Percentiles rank a stretch among this genome's conserved stretches.
Evolutionary conservation across 2,888 invertebrate species (phyloP).

Genomic region (Xylota sylvarum): DNA sequence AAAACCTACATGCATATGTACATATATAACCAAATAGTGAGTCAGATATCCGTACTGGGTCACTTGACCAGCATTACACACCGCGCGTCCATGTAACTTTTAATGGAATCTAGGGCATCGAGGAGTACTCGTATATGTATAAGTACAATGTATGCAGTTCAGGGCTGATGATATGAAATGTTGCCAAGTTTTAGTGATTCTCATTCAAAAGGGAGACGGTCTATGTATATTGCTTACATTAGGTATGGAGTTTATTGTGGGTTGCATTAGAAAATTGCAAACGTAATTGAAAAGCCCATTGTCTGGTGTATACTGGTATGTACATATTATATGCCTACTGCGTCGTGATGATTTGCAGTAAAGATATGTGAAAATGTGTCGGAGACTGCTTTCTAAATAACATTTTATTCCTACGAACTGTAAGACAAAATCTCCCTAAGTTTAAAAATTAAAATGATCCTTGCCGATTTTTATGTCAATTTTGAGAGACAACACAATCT

Average conservation of each 20-base stretch:
- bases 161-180: background rate
- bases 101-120: conserved; percentile 41
- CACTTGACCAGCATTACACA: conserved; percentile 37
- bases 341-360: too few relatives aligned
- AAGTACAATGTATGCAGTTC: conserved; percentile 9
- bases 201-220: background rate
- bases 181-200: conserved; percentile 8
- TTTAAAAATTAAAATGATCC: too few relatives aligned
- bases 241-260: background rate
- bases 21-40: background rate
- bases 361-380: too few relatives aligned
- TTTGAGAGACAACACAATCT: too few relatives aligned
- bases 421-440: too few relatives aligned
- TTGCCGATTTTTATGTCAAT: too few relatives aligned
- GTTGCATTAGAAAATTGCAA: background rate
- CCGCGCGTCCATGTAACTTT: background rate
- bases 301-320: too few relatives aligned
- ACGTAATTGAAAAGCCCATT: background rate
- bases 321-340: too few relatives aligned
- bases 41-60: conserved; percentile 27
- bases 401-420: too few relatives aligned
- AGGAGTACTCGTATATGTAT: background rate
- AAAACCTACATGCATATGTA: background rate
- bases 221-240: background rate
- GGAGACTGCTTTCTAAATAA: too few relatives aligned